Evolutionary conservation across 1,140 invertebrate genomes (phyloP).

Genomic region (Anthonomus grandis): DNA sequence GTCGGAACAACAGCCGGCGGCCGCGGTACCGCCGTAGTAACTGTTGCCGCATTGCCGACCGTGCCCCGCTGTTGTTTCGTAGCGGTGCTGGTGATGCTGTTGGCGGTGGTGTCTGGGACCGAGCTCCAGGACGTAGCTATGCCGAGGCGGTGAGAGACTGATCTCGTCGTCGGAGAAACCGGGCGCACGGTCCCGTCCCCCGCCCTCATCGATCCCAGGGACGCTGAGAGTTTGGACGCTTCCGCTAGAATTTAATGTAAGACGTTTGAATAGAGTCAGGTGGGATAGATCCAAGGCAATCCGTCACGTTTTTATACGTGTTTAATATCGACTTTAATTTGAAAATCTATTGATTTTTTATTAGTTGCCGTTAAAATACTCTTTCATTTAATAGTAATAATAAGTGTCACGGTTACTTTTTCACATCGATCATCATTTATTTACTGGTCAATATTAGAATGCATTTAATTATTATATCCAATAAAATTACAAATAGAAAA

Average conservation of each 20-base stretch:
- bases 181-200: slow-evolving; percentile 32
- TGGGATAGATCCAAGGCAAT: too few relatives aligned
- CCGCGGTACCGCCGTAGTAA: slow-evolving; percentile 16
- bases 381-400: too few relatives aligned
- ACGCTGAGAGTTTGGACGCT: slow-evolving; percentile 49
- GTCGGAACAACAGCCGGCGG: slow-evolving; percentile 40
- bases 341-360: too few relatives aligned
- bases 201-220: slow-evolving; percentile 48
- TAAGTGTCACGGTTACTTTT: too few relatives aligned
- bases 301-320: too few relatives aligned
- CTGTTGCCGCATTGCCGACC: neutral
- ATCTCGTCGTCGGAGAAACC: slow-evolving; percentile 50
- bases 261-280: too few relatives aligned
- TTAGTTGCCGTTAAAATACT: too few relatives aligned
- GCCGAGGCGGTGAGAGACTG: slow-evolving; percentile 48
- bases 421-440: too few relatives aligned
- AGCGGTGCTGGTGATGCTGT: slow-evolving; percentile 30
- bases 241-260: slow-evolving; percentile 36
- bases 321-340: neutral
- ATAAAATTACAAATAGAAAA: too few relatives aligned
- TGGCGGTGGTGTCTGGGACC: slow-evolving; percentile 45
- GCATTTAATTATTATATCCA: too few relatives aligned
- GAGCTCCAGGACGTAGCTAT: slow-evolving; percentile 50
- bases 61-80: slow-evolving; percentile 7
- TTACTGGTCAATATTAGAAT: too few relatives aligned